These are phyloP conservation scores for Temnothorax rugatulus DNA, from an alignment of 2,888 invertebrate species.

Conservation along the genomic window DNA sequence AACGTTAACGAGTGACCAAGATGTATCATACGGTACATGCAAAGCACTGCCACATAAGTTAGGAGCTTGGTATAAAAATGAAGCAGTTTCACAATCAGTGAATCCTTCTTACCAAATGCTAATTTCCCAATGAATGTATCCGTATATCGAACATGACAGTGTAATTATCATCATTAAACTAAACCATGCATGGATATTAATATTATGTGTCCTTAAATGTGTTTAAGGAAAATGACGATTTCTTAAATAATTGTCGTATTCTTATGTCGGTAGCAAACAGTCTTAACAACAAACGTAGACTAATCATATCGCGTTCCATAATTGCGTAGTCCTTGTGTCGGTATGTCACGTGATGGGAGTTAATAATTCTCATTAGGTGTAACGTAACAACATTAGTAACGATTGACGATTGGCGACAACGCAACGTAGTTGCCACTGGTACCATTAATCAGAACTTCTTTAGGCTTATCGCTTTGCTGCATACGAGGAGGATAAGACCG, in stretches of 20 bases:
- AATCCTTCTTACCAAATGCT: slow-evolving; percentile 81
- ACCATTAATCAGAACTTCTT: slow-evolving; percentile 90
- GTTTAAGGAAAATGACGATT: too few species aligned
- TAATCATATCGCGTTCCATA: slow-evolving; percentile 84
- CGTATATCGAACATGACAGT: slow-evolving; percentile 83
- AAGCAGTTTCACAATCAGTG: slow-evolving; percentile 85
- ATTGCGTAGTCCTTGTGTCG: slow-evolving; percentile 84
- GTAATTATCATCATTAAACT: slow-evolving; percentile 54
- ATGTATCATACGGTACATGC: slow-evolving; percentile 70
- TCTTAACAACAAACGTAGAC: slow-evolving; percentile 85
- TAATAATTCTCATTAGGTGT: slow-evolving; percentile 81
- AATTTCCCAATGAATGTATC: slow-evolving; percentile 85
- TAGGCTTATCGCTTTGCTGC: slow-evolving; percentile 87
- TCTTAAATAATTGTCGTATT: too few species aligned
- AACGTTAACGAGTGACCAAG: slow-evolving; percentile 73
- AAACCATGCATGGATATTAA: too few species aligned
- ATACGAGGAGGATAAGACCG: slow-evolving; percentile 83
- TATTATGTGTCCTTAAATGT: too few species aligned
- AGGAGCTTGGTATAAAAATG: slow-evolving; percentile 84
- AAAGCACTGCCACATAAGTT: slow-evolving; percentile 79
- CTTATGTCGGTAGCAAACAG: slow-evolving; percentile 52
- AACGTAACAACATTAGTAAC: slow-evolving; percentile 75
- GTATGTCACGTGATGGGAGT: slow-evolving; percentile 83
- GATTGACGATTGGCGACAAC: slow-evolving; percentile 60
- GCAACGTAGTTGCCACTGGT: slow-evolving; percentile 84